phyloP scores from a whole-genome alignment of 64 coral and sea anemone species.

The Porites australiensis region DNA sequence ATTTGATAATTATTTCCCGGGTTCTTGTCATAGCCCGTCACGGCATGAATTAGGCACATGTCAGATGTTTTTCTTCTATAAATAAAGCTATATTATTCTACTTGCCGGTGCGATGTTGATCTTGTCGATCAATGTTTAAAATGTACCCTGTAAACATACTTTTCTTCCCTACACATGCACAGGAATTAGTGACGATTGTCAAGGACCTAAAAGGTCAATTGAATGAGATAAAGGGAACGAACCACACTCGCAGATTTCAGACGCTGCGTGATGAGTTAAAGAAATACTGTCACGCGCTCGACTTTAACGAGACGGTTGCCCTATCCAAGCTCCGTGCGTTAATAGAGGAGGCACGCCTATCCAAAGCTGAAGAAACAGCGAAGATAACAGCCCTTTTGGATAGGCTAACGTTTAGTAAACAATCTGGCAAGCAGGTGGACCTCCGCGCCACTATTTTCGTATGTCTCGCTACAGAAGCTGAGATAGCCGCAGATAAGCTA shows the following conservation, averaged over 20 bases:
- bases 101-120: no score
- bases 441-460: slow-evolving; percentile 23
- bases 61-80: no score
- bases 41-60: no score
- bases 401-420: background rate
- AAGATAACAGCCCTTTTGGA: background rate
- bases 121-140: no score
- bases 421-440: background rate
- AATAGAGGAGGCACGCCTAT: background rate
- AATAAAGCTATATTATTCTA: no score
- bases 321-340: background rate
- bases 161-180: no score
- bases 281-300: background rate
- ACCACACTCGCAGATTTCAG: background rate
- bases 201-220: no score
- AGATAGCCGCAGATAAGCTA: slow-evolving; percentile 18
- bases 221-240: background rate
- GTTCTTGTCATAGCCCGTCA: no score
- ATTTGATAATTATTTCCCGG: no score
- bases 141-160: no score
- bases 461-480: background rate
- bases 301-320: slow-evolving; percentile 15
- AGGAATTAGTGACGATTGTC: no score
- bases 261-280: slow-evolving; percentile 7
- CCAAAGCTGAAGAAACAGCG: background rate